Evolutionary conservation across 2,888 invertebrate genomes (phyloP).

Genomic region (Campopleginae sp.): DNA sequence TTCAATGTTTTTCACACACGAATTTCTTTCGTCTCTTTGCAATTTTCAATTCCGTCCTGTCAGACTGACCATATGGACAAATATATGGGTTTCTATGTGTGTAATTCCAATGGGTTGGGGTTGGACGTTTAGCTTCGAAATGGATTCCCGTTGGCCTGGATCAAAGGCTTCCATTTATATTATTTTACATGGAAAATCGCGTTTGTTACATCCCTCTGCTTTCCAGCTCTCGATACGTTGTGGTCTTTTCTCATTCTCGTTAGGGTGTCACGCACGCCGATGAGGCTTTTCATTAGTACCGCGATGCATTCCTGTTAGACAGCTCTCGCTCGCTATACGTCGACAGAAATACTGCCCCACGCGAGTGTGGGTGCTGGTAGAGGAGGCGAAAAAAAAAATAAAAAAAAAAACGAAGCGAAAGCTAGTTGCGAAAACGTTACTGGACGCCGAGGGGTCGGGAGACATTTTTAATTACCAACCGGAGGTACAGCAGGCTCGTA

Average conservation of each 20-base stretch:
- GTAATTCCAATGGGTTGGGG: conserved; percentile 21
- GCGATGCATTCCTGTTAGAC: conserved; percentile 82
- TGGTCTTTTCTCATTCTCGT: conserved; percentile 75
- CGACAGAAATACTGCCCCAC: conserved; percentile 58
- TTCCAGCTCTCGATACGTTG: conserved; percentile 34
- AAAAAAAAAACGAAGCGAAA: conserved; percentile 62
- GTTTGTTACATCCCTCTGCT: conserved; percentile 36
- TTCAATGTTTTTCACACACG: conserved; percentile 15
- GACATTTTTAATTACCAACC: conserved; percentile 84
- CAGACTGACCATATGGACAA: conserved; percentile 66
- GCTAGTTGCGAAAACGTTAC: conserved; percentile 40
- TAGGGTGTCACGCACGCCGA: conserved; percentile 82
- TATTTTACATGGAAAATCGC: conserved; percentile 12
- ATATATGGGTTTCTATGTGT: conserved; percentile 25
- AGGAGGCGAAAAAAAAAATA: conserved; percentile 24
- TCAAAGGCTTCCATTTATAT: background rate
- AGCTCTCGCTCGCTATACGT: conserved; percentile 72
- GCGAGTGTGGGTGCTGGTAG: conserved; percentile 61
- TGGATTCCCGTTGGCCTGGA: background rate
- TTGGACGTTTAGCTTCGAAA: background rate
- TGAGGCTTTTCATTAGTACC: conserved; percentile 84
- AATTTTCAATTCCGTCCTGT: conserved; percentile 79
- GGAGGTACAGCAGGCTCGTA: conserved; percentile 80
- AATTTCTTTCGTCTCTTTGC: conserved; percentile 73
- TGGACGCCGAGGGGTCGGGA: conserved; percentile 75